Percentiles rank a stretch among this genome's conserved stretches.
phyloP scores from a whole-genome alignment of 1,140 invertebrate species.

The Matsumurasca onukii region DNA sequence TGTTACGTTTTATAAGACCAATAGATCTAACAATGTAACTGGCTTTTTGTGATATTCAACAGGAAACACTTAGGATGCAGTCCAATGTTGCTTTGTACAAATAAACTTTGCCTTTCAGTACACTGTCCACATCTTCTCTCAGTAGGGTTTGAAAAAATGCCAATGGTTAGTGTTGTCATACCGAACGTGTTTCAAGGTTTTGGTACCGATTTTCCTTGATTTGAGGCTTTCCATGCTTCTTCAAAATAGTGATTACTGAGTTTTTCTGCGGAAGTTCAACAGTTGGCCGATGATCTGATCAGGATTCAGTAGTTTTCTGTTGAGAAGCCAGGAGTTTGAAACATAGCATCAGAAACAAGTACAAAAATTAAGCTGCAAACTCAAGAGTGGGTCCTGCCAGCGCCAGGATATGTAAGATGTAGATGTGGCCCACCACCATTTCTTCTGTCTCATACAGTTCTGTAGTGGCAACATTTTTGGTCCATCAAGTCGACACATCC shows the following conservation, averaged over 20 bases:
- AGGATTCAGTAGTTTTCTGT: constrained; percentile 2
- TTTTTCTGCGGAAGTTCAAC: constrained; percentile 3
- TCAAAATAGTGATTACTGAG: background rate
- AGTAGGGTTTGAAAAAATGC: background rate
- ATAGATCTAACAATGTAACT: background rate
- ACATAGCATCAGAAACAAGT: constrained; percentile 28
- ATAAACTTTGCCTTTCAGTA: constrained; percentile 12
- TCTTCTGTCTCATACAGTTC: constrained; percentile 35
- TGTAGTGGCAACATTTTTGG: constrained; percentile 31
- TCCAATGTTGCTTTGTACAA: background rate
- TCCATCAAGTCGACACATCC: constrained; percentile 37
- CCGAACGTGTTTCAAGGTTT: background rate
- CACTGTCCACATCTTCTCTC: background rate
- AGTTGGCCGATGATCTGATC: background rate
- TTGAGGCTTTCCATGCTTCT: constrained; percentile 11
- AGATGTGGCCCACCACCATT: constrained; percentile 39
- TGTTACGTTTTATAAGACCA: background rate
- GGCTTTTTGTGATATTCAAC: background rate
- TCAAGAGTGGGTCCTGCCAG: too few relatives aligned
- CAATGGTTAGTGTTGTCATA: background rate
- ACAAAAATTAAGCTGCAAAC: too few relatives aligned
- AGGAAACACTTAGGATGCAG: constrained; percentile 16
- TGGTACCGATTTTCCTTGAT: constrained; percentile 9
- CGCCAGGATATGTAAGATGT: too few relatives aligned
- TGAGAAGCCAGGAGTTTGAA: constrained; percentile 10